Percentiles rank a stretch among this genome's conserved stretches.
These are phyloP conservation scores for Magallana nippona DNA, from an alignment of 2,888 invertebrate genomes.

Conservation along the genomic window DNA sequence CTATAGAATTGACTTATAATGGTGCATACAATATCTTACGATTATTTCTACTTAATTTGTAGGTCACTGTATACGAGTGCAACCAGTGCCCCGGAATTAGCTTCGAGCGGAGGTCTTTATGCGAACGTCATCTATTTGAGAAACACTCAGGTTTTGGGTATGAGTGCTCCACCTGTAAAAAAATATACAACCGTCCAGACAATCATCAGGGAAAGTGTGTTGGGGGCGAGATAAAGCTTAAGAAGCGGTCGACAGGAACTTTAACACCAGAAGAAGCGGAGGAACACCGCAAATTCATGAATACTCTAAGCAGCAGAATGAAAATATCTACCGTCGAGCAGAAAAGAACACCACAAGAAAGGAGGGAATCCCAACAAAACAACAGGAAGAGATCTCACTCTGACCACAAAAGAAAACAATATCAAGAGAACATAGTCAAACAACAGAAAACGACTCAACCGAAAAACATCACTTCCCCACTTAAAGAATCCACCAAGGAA, in stretches of 20 bases:
- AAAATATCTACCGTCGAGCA: neutral
- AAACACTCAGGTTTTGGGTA: neutral
- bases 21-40: too few relatives aligned
- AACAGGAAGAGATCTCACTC: neutral
- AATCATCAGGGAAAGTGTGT: neutral
- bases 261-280: neutral
- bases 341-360: neutral
- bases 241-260: neutral
- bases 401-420: neutral
- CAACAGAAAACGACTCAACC: neutral
- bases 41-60: neutral
- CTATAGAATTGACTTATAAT: too few relatives aligned
- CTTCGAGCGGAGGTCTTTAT: slow-evolving; percentile 16
- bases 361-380: neutral
- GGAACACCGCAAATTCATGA: neutral
- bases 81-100: neutral
- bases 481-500: too few relatives aligned
- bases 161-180: neutral
- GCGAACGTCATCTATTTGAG: slow-evolving; percentile 22
- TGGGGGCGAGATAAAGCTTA: neutral
- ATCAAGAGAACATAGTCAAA: neutral
- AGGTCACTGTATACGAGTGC: slow-evolving; percentile 31
- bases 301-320: neutral
- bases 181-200: neutral
- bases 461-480: too few relatives aligned